These are phyloP conservation scores for Drosophila ustulata DNA, from an alignment of 2,888 invertebrate species.

Conservation along the genomic window DNA sequence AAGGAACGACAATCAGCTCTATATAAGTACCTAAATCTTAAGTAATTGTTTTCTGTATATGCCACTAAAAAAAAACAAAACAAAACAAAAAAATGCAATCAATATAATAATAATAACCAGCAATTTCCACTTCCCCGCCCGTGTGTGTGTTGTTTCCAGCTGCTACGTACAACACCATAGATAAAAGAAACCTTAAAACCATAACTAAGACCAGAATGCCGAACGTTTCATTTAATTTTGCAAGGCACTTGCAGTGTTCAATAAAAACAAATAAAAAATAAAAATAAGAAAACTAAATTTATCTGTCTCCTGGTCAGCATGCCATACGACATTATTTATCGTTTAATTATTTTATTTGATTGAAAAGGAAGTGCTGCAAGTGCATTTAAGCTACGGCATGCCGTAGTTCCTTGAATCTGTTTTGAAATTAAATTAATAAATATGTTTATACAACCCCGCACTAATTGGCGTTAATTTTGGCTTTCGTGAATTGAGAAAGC, in stretches of 20 bases:
- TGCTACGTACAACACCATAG: constrained; percentile 29
- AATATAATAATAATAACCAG: constrained; percentile 47
- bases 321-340: neutral
- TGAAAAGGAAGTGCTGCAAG: constrained; percentile 31
- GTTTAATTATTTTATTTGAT: neutral
- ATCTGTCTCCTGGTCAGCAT: neutral
- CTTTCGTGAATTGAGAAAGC: constrained; percentile 37
- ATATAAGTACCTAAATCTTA: constrained; percentile 59
- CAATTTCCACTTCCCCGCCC: constrained; percentile 44
- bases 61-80: constrained; percentile 52
- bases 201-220: constrained; percentile 35
- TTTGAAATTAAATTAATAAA: constrained; percentile 57
- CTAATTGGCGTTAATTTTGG: constrained; percentile 70
- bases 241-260: constrained; percentile 33
- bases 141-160: constrained; percentile 48
- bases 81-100: constrained; percentile 6
- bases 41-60: constrained; percentile 65
- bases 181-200: constrained; percentile 9
- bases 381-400: constrained; percentile 28
- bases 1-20: constrained; percentile 25
- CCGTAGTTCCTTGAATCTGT: constrained; percentile 24
- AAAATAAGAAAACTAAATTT: neutral
- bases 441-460: constrained; percentile 65
- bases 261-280: neutral
- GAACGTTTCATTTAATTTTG: constrained; percentile 18